These are phyloP conservation scores for Apotomis turbidana DNA, from an alignment of 2,888 invertebrate species.

Conservation along the genomic window DNA sequence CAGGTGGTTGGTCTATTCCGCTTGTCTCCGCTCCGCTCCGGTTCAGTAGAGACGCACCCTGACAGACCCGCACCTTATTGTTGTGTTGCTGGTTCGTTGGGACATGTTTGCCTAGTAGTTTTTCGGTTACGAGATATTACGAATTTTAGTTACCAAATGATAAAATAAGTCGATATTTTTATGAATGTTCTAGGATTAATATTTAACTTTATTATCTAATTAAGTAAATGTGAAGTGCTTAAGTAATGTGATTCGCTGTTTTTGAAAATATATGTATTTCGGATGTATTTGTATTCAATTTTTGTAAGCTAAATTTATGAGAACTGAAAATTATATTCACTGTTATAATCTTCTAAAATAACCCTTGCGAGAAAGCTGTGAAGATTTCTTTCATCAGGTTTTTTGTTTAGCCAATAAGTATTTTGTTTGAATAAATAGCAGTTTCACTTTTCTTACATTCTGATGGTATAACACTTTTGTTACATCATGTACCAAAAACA, in stretches of 20 bases:
- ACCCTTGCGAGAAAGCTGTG: background rate
- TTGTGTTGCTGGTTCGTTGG: too few relatives aligned
- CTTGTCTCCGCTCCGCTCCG: too few relatives aligned
- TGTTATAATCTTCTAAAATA: background rate
- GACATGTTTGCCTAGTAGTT: too few relatives aligned
- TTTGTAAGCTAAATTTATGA: conserved; percentile 7
- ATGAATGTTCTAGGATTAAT: background rate
- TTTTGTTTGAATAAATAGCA: background rate
- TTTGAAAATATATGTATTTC: conserved; percentile 14
- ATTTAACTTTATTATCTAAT: too few relatives aligned
- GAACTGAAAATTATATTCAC: background rate
- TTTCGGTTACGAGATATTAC: too few relatives aligned
- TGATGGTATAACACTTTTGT: too few relatives aligned
- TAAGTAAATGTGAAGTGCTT: conserved; percentile 20
- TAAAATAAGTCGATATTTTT: background rate
- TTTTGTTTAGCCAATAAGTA: background rate
- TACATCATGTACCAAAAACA: too few relatives aligned
- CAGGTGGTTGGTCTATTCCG: too few relatives aligned
- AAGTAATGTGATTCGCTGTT: conserved; percentile 19
- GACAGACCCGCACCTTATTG: too few relatives aligned
- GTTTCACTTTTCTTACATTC: background rate
- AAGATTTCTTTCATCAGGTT: background rate
- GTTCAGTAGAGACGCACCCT: too few relatives aligned
- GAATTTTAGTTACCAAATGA: too few relatives aligned
- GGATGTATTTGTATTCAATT: too few relatives aligned